Percentiles rank a stretch among this genome's conserved stretches.
These are phyloP conservation scores for Bos indicus DNA, from an alignment of 2,113 vertebrate species.

Conservation along the genomic window DNA sequence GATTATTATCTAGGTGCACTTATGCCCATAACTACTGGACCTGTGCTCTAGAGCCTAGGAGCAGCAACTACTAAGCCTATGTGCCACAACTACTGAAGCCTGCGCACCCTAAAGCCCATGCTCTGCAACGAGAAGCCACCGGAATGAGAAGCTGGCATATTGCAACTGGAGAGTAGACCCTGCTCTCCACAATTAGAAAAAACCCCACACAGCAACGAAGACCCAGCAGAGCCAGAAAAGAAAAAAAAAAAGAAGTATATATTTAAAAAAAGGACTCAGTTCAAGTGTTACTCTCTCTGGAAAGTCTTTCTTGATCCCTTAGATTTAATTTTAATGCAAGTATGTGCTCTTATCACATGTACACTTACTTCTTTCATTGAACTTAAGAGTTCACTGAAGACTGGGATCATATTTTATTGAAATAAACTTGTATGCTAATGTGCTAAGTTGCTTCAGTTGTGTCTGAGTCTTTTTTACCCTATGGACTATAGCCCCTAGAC, in stretches of 20 bases:
- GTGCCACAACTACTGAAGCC: background rate
- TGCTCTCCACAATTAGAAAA: background rate
- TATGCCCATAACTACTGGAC: background rate
- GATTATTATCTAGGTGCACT: background rate
- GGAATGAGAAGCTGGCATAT: background rate
- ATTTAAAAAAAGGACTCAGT: background rate
- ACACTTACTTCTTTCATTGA: background rate
- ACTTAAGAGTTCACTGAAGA: background rate
- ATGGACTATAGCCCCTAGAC: background rate
- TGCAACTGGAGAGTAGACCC: background rate
- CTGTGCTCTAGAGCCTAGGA: background rate
- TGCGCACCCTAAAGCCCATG: background rate
- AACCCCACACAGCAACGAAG: background rate
- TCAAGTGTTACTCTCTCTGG: background rate
- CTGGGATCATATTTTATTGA: background rate
- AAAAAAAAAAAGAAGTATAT: background rate
- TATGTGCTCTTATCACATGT: background rate
- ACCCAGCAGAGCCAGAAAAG: background rate
- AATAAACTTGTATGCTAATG: background rate
- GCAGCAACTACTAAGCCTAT: background rate
- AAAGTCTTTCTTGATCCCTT: background rate
- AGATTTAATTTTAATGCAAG: background rate
- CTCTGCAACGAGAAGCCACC: background rate
- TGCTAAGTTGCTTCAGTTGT: background rate
- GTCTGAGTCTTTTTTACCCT: background rate